Percentiles rank a stretch among this genome's conserved stretches.
Evolutionary conservation across 2,888 invertebrate genomes (phyloP).

Genomic region (Pandemis cinnamomeana): DNA sequence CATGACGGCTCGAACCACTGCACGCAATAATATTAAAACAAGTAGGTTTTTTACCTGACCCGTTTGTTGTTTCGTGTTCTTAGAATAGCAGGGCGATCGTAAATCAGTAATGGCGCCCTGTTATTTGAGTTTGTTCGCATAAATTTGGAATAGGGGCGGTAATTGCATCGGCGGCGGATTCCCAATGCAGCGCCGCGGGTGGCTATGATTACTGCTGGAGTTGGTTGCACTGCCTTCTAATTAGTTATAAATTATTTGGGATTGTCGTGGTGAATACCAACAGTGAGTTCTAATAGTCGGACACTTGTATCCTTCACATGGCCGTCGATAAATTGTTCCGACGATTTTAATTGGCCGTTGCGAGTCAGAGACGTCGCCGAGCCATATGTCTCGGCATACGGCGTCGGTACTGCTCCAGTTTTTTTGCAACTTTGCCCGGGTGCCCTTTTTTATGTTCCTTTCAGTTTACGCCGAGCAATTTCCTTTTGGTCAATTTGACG

Average conservation of each 20-base stretch:
- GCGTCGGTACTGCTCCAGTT: constrained; percentile 39
- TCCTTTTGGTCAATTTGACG: constrained; percentile 65
- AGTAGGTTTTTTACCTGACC: constrained; percentile 69
- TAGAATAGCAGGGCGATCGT: constrained; percentile 71
- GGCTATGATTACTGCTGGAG: constrained; percentile 49
- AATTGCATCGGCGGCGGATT: constrained; percentile 59
- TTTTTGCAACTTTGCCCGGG: constrained; percentile 49
- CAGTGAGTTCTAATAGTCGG: background rate
- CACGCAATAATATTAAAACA: constrained; percentile 68
- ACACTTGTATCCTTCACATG: constrained; percentile 35
- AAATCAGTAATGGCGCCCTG: constrained; percentile 81
- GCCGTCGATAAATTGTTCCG: constrained; percentile 30
- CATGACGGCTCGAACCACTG: constrained; percentile 59
- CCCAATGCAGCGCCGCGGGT: constrained; percentile 65
- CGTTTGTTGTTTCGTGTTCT: constrained; percentile 61
- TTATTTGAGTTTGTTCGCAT: constrained; percentile 73
- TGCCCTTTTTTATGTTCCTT: constrained; percentile 43
- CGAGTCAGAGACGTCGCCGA: constrained; percentile 9
- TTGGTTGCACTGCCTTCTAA: constrained; percentile 14
- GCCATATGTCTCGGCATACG: constrained; percentile 56
- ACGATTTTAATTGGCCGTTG: constrained; percentile 40
- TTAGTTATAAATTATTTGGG: constrained; percentile 10
- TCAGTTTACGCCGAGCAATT: constrained; percentile 62
- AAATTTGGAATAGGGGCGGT: constrained; percentile 64
- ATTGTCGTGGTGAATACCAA: background rate